Conservation (phyloP, 1,140 invertebrate species). For the Ostrea denselamellosa region DNA sequence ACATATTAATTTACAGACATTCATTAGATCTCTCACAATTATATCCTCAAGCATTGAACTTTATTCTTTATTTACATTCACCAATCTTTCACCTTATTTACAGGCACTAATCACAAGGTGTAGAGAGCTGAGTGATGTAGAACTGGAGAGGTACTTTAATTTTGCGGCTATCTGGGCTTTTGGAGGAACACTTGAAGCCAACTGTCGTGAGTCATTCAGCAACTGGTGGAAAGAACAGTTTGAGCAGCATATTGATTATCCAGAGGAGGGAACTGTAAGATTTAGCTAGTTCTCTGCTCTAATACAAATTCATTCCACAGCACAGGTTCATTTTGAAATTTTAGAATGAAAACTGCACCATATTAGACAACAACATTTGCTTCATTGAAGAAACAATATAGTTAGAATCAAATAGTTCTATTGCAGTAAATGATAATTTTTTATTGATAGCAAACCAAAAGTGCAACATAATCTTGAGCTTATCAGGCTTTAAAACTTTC, state of each 20-base stretch:
- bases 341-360: no score
- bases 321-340: no score
- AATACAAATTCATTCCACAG: no score
- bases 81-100: neutral
- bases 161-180: constrained; percentile 77
- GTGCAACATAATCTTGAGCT: no score
- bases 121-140: constrained; percentile 73
- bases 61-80: neutral
- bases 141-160: constrained; percentile 77
- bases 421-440: neutral
- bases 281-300: neutral
- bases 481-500: no score
- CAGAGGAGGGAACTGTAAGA: constrained; percentile 73
- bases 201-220: constrained; percentile 73
- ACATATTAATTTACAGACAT: neutral
- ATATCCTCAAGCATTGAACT: neutral
- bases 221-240: constrained; percentile 76
- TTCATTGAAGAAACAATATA: no score
- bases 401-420: neutral
- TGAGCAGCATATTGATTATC: constrained; percentile 72
- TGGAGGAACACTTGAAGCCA: constrained; percentile 71
- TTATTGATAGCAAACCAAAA: no score
- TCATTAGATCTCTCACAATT: neutral
- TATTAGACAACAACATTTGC: no score
- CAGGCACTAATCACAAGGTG: constrained; percentile 36